Evolutionary conservation across 2,797 vertebrate species (phyloP).

Genomic region (Apogon hyalosoma): DNA sequence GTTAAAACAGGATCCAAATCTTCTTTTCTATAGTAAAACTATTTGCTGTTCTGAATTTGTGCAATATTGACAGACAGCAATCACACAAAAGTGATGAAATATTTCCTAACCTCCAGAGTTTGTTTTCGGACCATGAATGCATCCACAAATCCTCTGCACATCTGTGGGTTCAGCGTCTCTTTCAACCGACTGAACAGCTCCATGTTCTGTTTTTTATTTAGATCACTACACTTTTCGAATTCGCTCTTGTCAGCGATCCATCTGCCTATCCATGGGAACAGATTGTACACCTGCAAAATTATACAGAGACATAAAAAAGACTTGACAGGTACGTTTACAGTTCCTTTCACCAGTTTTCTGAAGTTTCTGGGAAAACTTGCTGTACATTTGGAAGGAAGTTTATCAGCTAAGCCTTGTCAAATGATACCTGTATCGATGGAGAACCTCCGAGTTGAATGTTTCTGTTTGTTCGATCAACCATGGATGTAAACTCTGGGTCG

Average conservation of each 20-base stretch:
- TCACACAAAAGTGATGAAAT: too few relatives aligned
- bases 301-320: neutral
- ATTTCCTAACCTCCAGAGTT: conserved; percentile 41
- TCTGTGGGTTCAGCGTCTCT: conserved; percentile 49
- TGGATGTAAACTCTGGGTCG: conserved; percentile 33
- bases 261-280: conserved; percentile 28
- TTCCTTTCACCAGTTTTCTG: too few relatives aligned
- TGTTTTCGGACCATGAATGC: conserved; percentile 51
- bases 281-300: conserved; percentile 39
- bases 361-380: too few relatives aligned
- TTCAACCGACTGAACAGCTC: conserved; percentile 10
- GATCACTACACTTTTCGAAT: accelerated
- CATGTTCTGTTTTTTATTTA: conserved; percentile 7
- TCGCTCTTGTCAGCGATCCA: neutral
- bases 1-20: too few relatives aligned
- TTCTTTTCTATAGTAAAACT: too few relatives aligned
- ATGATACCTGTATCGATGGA: conserved; percentile 28
- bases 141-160: conserved; percentile 56
- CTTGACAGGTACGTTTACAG: too few relatives aligned
- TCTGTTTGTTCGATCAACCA: conserved; percentile 21
- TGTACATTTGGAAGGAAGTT: too few relatives aligned
- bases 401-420: accelerated
- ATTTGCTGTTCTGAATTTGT: too few relatives aligned
- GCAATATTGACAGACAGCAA: too few relatives aligned
- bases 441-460: neutral